These are phyloP conservation scores for Oncorhynchus clarkii DNA, from an alignment of 2,113 vertebrate genomes.

Conservation along the genomic window DNA sequence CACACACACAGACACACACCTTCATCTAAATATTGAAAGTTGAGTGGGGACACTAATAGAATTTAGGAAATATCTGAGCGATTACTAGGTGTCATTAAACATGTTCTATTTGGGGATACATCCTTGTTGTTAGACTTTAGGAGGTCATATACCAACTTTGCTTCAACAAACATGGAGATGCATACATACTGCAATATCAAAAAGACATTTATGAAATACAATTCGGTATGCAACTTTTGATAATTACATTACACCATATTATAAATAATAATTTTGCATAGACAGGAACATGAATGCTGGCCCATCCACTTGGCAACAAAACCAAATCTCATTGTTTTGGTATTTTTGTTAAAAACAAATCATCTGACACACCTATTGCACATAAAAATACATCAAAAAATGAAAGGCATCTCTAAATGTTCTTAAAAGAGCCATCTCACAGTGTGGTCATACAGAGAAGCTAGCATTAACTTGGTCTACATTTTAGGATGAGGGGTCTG, in stretches of 20 bases:
- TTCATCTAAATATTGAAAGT: no score
- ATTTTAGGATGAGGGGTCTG: conserved; percentile 18
- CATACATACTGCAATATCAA: background rate
- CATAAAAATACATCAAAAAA: background rate
- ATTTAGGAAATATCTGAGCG: background rate
- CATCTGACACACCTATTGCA: conserved; percentile 4
- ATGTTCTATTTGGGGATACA: no score
- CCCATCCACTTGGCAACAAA: conserved; percentile 10
- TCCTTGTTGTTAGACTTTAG: no score
- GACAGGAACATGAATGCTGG: background rate
- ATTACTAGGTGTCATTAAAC: no score
- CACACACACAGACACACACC: no score
- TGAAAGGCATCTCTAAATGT: conserved; percentile 19
- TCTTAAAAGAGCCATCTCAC: conserved; percentile 18
- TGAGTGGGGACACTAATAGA: background rate
- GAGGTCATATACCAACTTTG: no score
- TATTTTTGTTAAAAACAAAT: conserved; percentile 35
- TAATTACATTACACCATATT: background rate
- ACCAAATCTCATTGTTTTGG: background rate
- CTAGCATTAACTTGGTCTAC: conserved; percentile 13
- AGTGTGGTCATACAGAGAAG: conserved; percentile 8
- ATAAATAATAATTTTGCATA: conserved; percentile 24
- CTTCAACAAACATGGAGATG: no score
- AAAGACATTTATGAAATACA: conserved; percentile 2
- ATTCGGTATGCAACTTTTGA: conserved; percentile 11